Evolutionary conservation across 1,140 invertebrate species (phyloP).

Genomic region (Drosophila orena): DNA sequence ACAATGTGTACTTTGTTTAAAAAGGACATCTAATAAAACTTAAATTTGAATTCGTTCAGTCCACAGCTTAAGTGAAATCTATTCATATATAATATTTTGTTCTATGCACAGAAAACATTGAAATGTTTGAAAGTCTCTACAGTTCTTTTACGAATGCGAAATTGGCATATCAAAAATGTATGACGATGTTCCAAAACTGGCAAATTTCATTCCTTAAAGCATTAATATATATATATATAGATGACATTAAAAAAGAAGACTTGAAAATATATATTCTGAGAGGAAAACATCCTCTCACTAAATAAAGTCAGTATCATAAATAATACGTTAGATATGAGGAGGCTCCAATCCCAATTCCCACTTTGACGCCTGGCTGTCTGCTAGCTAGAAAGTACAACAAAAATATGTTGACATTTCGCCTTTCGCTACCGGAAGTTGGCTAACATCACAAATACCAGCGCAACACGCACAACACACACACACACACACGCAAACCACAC

Average conservation of each 20-base stretch:
- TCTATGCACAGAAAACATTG: too few species aligned
- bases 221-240: background rate
- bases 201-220: background rate
- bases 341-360: constrained; percentile 19
- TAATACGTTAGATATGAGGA: background rate
- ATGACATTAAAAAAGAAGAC: background rate
- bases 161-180: too few species aligned
- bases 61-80: too few species aligned
- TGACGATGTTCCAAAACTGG: too few species aligned
- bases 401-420: constrained; percentile 65
- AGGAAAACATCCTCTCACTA: too few species aligned
- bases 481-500: constrained; percentile 24
- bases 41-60: background rate
- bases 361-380: constrained; percentile 72
- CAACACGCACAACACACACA: constrained; percentile 11
- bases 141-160: too few species aligned
- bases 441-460: constrained; percentile 39
- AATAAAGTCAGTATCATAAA: background rate
- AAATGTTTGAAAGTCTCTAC: too few species aligned
- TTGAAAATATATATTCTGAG: background rate
- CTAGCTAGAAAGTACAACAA: constrained; percentile 30
- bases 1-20: background rate
- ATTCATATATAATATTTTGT: too few species aligned
- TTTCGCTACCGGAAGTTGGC: constrained; percentile 50
- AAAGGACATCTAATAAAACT: background rate